Evolutionary conservation across 1,140 invertebrate species (phyloP), one percentile per base, ranked within the genome.

Genomic region (Drosophila arizonae): DNA sequence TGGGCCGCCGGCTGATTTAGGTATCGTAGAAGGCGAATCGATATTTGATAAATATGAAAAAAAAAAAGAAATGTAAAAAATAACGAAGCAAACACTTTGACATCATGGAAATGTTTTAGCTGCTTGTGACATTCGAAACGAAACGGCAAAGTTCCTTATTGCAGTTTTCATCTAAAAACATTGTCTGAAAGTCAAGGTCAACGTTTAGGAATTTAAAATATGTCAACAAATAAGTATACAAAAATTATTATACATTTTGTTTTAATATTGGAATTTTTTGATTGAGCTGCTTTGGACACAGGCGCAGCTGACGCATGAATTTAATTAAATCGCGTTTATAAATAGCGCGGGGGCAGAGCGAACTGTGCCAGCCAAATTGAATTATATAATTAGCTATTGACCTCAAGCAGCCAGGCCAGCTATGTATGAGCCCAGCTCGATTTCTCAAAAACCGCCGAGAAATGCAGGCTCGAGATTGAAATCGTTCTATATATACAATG

Each of bases 321-420:
- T 78, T 86, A 85, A 85, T 85, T 81, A 85, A 85, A 85, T 86
- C 77, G 77, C 43, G 69, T 66, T 84, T 85, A 85, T 78, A 81
- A 81, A 84, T 84, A 79, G 69, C 56, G 58, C 41, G 45, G 39
- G 76, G 54, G 72, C 62, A 50, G 43, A 60, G 15, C 39, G 30
- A 58, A 11, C 28, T 43, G 26, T 61, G 56, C 46, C 26, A 24
- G 39, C 30, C 67, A 81, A 84, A 87, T 87, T 86, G 76, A 87
- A 71, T 87, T 79, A 87, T 65, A 76, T 79, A 87, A 87, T 86
- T 87, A 73, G 75, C 46, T 54, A 58, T 50, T 65, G 65, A 71
- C 63, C 46, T 64, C 52, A 68, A 46, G 30, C n/a, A 48, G 43
- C 6, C 17, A 69, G 24, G 55, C 24, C 33, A 73, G 46, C 21